Evolutionary conservation across 2,113 vertebrate genomes (phyloP).

Genomic region (Poeciliopsis turrubarensis): DNA sequence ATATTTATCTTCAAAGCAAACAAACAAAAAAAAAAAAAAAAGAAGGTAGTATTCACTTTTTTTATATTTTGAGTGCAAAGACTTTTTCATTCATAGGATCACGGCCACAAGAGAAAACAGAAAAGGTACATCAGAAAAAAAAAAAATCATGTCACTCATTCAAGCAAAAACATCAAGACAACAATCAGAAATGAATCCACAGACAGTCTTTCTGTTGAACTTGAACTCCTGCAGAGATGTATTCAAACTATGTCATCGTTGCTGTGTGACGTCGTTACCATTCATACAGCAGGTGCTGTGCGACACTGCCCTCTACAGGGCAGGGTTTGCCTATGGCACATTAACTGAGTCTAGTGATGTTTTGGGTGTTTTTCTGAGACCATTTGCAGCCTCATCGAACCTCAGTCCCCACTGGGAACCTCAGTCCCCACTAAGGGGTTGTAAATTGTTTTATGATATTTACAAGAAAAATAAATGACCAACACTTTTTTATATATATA

Average conservation of each 20-base stretch:
- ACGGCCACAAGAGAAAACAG: slow-evolving; percentile 31
- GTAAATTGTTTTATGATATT: slow-evolving; percentile 55
- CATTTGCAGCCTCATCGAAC: not conserved
- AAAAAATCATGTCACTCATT: slow-evolving; percentile 1
- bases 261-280: slow-evolving; percentile 26
- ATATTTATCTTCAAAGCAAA: slow-evolving; percentile 47
- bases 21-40: slow-evolving; percentile 9
- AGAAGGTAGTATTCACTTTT: slow-evolving; percentile 32
- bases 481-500: slow-evolving; percentile 25
- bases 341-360: slow-evolving; percentile 44
- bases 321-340: slow-evolving; percentile 57
- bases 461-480: slow-evolving; percentile 69
- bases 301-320: slow-evolving; percentile 55
- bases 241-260: slow-evolving; percentile 5
- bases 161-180: not conserved
- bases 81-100: slow-evolving; percentile 30
- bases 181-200: slow-evolving; percentile 23
- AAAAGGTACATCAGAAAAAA: slow-evolving; percentile 30
- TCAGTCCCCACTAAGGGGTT: not conserved
- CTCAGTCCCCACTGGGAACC: slow-evolving; percentile 28
- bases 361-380: slow-evolving; percentile 13
- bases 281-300: slow-evolving; percentile 41
- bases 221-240: slow-evolving; percentile 13
- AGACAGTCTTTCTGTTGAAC: slow-evolving; percentile 14
- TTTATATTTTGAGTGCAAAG: slow-evolving; percentile 33